These are phyloP conservation scores for Eupithecia pulchellata DNA, from an alignment of 2,888 invertebrate species.

Conservation along the genomic window DNA sequence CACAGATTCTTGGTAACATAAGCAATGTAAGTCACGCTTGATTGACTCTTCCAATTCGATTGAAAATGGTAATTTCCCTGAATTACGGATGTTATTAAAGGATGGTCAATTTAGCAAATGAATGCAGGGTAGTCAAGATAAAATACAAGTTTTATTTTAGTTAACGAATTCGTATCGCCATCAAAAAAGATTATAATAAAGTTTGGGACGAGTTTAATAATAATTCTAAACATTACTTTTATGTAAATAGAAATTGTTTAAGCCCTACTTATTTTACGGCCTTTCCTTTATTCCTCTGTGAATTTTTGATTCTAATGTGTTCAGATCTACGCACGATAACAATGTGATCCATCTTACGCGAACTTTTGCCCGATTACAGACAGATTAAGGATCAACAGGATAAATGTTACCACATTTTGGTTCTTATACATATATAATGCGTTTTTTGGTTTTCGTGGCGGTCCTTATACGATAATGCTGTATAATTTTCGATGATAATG, in stretches of 20 bases:
- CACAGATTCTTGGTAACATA: slow-evolving; percentile 4
- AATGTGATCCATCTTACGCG: not conserved
- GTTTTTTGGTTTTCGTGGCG: not conserved
- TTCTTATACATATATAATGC: not conserved
- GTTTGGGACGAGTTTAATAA: too few relatives aligned
- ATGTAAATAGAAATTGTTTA: not conserved
- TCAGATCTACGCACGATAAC: not conserved
- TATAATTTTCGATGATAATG: not conserved
- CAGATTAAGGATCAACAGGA: not conserved
- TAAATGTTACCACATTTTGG: not conserved
- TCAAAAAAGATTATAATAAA: too few relatives aligned
- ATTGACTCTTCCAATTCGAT: not conserved
- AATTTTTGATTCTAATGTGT: slow-evolving; percentile 14
- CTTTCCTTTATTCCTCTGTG: not conserved
- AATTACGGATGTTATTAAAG: not conserved
- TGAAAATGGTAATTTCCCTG: not conserved
- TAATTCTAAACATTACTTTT: too few relatives aligned
- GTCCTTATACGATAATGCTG: too few relatives aligned
- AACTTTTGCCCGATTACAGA: not conserved
- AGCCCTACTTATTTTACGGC: not conserved
- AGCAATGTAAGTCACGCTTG: not conserved
- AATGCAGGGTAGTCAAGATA: not conserved
- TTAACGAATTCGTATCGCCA: too few relatives aligned
- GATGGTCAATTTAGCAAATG: not conserved
- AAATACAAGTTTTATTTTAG: too few relatives aligned